phyloP scores from a whole-genome alignment of 2,888 invertebrate genomes.

The Drosophila pegasa region DNA sequence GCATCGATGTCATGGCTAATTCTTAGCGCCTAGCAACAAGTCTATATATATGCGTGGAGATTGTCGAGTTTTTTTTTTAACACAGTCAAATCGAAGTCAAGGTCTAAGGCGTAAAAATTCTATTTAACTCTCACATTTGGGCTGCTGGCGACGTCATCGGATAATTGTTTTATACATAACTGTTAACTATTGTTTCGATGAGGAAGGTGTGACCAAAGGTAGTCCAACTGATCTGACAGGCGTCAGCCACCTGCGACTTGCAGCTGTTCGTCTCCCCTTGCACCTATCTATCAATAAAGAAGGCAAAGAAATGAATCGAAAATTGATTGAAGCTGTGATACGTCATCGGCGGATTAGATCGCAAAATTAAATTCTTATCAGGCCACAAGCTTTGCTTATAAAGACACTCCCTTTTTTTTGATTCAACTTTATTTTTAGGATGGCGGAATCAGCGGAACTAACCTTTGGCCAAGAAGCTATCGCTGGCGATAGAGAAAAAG shows the following conservation, averaged over 20 bases:
- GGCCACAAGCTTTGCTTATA: constrained; percentile 20
- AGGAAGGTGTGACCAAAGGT: too few species aligned
- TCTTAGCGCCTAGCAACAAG: constrained; percentile 22
- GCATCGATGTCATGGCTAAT: constrained; percentile 48
- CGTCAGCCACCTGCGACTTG: constrained; percentile 1
- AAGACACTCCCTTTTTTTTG: constrained; percentile 72
- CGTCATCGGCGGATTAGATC: constrained; percentile 59
- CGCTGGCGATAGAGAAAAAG: constrained; percentile 9
- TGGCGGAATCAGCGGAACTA: constrained; percentile 35
- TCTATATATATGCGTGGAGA: too few species aligned
- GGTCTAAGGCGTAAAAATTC: constrained; percentile 64
- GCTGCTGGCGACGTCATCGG: constrained; percentile 28
- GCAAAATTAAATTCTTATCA: constrained; percentile 43
- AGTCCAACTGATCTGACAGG: too few species aligned
- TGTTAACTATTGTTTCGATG: constrained; percentile 16
- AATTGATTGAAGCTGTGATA: constrained; percentile 29
- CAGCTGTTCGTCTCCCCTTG: constrained; percentile 1
- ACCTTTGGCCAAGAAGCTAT: constrained; percentile 42
- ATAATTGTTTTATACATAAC: constrained; percentile 21
- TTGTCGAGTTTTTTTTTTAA: constrained; percentile 39
- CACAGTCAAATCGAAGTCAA: constrained; percentile 64
- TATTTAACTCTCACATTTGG: constrained; percentile 57
- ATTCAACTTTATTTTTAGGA: not conserved
- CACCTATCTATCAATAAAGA: not conserved
- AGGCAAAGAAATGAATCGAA: not conserved